A percentile compares a stretch with the other conserved stretches of the same genome.
Conservation (phyloP, 2,113 vertebrate genomes). For the Carassius auratus region DNA sequence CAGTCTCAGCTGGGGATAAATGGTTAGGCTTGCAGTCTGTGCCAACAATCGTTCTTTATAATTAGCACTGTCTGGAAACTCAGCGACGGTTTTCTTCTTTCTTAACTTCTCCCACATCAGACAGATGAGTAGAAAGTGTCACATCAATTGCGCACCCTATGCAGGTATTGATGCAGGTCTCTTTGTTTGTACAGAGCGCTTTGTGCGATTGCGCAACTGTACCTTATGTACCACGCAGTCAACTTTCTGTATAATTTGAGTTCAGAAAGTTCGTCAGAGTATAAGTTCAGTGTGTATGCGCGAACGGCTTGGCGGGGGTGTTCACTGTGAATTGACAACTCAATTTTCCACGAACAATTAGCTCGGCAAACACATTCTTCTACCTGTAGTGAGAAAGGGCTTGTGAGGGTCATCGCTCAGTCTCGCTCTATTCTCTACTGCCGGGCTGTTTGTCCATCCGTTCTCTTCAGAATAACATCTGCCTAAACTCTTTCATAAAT, state of each 20-base stretch:
- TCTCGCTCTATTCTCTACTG: slow-evolving; percentile 69
- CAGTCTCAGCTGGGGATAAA: slow-evolving; percentile 40
- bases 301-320: slow-evolving; percentile 5
- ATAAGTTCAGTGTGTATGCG: neutral
- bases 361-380: slow-evolving; percentile 69
- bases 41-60: slow-evolving; percentile 45
- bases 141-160: neutral
- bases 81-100: slow-evolving; percentile 22
- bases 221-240: neutral
- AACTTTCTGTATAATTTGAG: neutral
- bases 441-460: slow-evolving; percentile 71
- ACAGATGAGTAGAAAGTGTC: slow-evolving; percentile 15
- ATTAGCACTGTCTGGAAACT: slow-evolving; percentile 47
- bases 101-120: slow-evolving; percentile 5
- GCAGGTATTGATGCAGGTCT: neutral
- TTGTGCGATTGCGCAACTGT: neutral
- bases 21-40: slow-evolving; percentile 36
- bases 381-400: slow-evolving; percentile 66
- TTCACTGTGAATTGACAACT: slow-evolving; percentile 62
- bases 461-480: slow-evolving; percentile 68
- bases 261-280: neutral
- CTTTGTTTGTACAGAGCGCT: neutral
- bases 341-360: slow-evolving; percentile 66
- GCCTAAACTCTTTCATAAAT: slow-evolving; percentile 72
- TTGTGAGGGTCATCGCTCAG: slow-evolving; percentile 73